A percentile compares a stretch with the other conserved stretches of the same genome.
Conservation (phyloP, 2,113 vertebrate genomes). For the Salvelinus fontinalis region DNA sequence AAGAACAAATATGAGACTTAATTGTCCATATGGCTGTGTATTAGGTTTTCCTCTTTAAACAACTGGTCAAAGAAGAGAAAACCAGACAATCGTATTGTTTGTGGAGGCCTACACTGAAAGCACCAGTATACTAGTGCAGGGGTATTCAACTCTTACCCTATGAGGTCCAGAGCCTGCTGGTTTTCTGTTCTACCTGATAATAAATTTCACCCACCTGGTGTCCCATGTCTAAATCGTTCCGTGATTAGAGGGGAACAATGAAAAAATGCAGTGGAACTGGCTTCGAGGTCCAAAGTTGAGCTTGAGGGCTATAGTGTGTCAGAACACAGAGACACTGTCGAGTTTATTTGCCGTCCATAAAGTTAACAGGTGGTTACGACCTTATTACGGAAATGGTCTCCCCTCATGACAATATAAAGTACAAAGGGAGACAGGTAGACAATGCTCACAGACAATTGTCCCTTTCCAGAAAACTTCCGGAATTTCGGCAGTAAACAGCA, state of each 20-base stretch:
- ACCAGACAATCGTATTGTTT: background rate
- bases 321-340: conserved; percentile 1
- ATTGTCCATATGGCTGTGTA: background rate
- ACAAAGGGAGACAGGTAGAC: conserved; percentile 65
- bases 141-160: too few species aligned
- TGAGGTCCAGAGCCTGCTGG: too few species aligned
- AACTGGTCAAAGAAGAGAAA: background rate
- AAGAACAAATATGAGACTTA: too few species aligned
- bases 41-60: background rate
- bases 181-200: too few species aligned
- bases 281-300: too few species aligned
- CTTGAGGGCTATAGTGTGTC: background rate
- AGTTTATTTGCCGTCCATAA: conserved; percentile 82
- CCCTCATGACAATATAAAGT: conserved; percentile 40
- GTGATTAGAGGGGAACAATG: too few species aligned
- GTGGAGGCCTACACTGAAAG: background rate
- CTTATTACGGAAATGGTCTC: conserved; percentile 55
- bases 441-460: conserved; percentile 65
- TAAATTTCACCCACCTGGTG: too few species aligned
- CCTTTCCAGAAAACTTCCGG: conserved; percentile 23
- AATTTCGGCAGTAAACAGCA: conserved; percentile 7
- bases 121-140: background rate
- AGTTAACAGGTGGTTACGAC: conserved; percentile 84
- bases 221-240: too few species aligned
- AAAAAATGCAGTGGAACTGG: too few species aligned